Conservation (phyloP, 2,888 invertebrate genomes). For the Spisula solida region DNA sequence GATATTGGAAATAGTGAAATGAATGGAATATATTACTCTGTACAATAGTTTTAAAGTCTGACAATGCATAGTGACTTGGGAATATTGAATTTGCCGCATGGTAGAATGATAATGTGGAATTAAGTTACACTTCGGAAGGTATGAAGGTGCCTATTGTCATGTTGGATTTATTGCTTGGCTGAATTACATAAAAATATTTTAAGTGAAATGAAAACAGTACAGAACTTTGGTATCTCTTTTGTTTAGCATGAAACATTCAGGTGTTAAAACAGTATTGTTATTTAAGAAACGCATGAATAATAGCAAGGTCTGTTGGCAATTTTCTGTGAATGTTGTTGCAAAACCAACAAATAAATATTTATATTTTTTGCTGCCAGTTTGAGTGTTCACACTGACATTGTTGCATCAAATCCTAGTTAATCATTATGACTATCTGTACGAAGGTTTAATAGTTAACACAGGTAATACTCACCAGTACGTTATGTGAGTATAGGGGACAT, state of each 20-base stretch:
- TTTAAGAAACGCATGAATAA: too few species aligned
- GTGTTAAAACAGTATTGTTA: too few species aligned
- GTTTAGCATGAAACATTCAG: too few species aligned
- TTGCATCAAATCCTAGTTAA: background rate
- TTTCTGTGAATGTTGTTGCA: too few species aligned
- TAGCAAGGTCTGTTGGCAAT: too few species aligned
- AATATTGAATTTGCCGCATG: background rate
- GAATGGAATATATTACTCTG: background rate
- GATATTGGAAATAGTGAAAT: background rate
- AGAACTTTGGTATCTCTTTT: background rate
- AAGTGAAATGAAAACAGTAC: background rate
- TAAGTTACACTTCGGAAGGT: background rate
- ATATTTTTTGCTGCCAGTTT: too few species aligned
- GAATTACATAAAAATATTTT: slow-evolving; percentile 1
- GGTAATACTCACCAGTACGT: background rate
- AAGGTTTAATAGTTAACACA: background rate
- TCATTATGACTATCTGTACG: background rate
- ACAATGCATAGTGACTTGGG: background rate
- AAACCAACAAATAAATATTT: too few species aligned
- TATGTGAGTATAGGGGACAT: background rate
- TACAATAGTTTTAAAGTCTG: background rate
- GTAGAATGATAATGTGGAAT: background rate
- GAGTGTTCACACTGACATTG: too few species aligned
- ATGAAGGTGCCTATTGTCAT: background rate
- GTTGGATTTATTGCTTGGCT: background rate